Conservation (phyloP, 64 coral and sea anemone species). For the Dendronephthya gigantea region DNA sequence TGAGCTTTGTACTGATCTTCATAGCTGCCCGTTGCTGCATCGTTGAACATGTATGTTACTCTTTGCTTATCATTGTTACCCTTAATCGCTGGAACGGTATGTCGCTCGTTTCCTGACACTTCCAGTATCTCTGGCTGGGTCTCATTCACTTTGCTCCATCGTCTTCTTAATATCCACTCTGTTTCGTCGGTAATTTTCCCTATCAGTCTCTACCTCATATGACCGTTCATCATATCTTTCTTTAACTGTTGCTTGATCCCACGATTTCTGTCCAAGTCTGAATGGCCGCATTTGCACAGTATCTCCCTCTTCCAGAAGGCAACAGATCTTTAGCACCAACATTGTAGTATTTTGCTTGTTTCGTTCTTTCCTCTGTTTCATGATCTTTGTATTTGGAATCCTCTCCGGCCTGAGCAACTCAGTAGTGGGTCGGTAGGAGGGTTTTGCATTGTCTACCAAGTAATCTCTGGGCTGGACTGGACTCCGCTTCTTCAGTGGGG, state of each 20-base stretch:
- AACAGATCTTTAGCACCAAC: conserved; percentile 31
- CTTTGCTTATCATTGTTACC: too few relatives aligned
- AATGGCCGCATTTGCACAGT: neutral
- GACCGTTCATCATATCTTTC: conserved; percentile 37
- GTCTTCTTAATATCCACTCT: conserved; percentile 17
- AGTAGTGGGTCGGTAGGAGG: neutral
- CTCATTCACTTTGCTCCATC: neutral
- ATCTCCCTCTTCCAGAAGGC: neutral
- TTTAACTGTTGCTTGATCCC: conserved; percentile 27
- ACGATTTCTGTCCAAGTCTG: neutral
- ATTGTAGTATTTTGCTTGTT: conserved; percentile 44
- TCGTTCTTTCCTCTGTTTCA: neutral
- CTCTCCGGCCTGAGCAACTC: neutral
- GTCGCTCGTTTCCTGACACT: too few relatives aligned
- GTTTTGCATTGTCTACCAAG: conserved; percentile 30
- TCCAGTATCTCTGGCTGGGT: too few relatives aligned
- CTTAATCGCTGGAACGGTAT: too few relatives aligned
- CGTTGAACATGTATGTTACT: too few relatives aligned
- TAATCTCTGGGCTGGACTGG: conserved; percentile 38
- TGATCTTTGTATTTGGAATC: neutral
- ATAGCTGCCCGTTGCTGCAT: too few relatives aligned
- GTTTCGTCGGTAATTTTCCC: conserved; percentile 17
- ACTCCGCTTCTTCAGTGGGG: conserved; percentile 36
- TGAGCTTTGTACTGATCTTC: too few relatives aligned
- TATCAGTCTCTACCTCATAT: conserved; percentile 42